These are phyloP conservation scores for Onchidella celtica DNA, from an alignment of 2,888 invertebrate species.

Conservation along the genomic window DNA sequence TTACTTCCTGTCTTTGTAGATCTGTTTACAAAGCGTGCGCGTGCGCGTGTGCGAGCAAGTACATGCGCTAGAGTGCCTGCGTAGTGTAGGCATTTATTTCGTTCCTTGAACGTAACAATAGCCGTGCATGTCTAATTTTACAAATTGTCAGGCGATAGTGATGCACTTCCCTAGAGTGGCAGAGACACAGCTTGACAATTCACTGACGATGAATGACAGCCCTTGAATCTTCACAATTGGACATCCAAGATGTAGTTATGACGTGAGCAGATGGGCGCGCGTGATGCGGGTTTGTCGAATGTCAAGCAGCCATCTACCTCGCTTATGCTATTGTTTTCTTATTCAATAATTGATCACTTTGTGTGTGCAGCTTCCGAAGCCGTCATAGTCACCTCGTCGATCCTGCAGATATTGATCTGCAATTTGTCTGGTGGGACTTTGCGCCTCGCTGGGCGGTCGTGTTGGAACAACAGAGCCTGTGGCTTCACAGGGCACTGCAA, in stretches of 20 bases:
- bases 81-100: no score
- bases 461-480: no score
- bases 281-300: conserved; percentile 4
- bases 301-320: conserved; percentile 35
- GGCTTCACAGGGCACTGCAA: no score
- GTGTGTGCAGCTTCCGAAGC: neutral
- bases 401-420: conserved; percentile 14
- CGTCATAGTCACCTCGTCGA: neutral
- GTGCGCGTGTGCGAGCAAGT: no score
- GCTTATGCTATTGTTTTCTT: conserved; percentile 34
- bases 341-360: conserved; percentile 27
- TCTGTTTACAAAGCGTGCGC: no score
- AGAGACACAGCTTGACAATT: neutral
- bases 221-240: neutral
- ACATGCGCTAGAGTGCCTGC: neutral
- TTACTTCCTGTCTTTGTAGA: no score
- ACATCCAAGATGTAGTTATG: conserved; percentile 21
- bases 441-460: conserved; percentile 13
- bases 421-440: conserved; percentile 26
- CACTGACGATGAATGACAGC: conserved; percentile 1
- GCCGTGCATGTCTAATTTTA: neutral
- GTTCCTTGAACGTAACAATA: no score
- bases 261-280: conserved; percentile 28
- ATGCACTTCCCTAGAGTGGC: neutral
- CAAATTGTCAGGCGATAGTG: neutral